Conservation (phyloP, 2,797 vertebrate genomes). For the Oryzias dopingdopingensis region DNA sequence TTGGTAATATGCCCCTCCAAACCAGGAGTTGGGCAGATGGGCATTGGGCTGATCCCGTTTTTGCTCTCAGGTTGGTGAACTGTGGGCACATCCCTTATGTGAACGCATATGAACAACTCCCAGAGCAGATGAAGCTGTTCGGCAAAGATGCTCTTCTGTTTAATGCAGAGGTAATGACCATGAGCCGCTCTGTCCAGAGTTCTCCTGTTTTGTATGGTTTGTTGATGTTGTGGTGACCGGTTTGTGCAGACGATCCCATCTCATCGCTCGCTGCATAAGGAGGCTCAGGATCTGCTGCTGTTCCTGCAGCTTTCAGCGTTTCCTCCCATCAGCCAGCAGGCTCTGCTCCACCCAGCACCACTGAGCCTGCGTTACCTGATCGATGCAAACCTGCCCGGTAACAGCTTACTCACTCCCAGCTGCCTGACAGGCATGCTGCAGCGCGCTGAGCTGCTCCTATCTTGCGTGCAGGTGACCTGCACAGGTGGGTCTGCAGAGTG, state of each 20-base stretch:
- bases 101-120: constrained; percentile 61
- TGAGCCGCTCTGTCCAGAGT: not conserved
- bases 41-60: not conserved
- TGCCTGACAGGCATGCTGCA: not conserved
- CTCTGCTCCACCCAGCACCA: constrained; percentile 84
- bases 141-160: constrained; percentile 65
- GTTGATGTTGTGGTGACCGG: not conserved
- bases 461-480: constrained; percentile 80
- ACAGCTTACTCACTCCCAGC: constrained; percentile 4
- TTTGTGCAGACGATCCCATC: constrained; percentile 79
- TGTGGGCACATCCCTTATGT: constrained; percentile 70
- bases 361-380: constrained; percentile 87
- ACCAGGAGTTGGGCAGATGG: not conserved
- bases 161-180: constrained; percentile 55
- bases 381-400: constrained; percentile 91
- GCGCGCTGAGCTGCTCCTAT: not conserved
- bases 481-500: constrained; percentile 79
- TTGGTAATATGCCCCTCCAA: constrained; percentile 71
- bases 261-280: constrained; percentile 73
- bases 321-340: constrained; percentile 81
- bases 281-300: constrained; percentile 67
- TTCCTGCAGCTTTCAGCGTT: constrained; percentile 85
- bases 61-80: constrained; percentile 64
- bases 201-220: not conserved
- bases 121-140: constrained; percentile 67